These are phyloP conservation scores for Salticus scenicus DNA, from an alignment of 2,888 invertebrate genomes.

Conservation along the genomic window DNA sequence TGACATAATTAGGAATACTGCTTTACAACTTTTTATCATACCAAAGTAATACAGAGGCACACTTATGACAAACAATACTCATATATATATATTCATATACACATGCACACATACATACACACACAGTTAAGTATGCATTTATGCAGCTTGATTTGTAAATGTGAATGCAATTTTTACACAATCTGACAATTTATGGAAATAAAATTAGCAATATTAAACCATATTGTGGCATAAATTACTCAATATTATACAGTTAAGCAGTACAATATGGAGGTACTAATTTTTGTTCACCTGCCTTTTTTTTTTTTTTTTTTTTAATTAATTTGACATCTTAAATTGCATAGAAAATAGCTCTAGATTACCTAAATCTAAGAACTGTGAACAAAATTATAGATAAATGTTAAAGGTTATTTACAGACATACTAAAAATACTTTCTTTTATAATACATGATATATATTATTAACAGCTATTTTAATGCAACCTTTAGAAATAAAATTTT, in stretches of 20 bases:
- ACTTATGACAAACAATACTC: no score
- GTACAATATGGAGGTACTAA: background rate
- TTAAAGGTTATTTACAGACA: background rate
- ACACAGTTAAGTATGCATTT: constrained; percentile 6
- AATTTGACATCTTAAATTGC: constrained; percentile 1
- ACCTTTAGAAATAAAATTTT: no score
- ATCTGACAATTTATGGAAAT: no score
- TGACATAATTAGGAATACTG: constrained; percentile 44
- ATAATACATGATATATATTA: constrained; percentile 1
- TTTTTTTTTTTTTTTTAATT: background rate
- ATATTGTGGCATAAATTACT: no score
- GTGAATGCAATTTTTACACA: background rate
- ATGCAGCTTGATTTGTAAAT: background rate
- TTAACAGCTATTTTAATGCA: background rate
- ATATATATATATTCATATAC: background rate
- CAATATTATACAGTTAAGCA: no score
- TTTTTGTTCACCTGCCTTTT: background rate
- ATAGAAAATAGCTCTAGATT: background rate
- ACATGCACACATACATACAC: background rate
- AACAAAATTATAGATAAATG: background rate
- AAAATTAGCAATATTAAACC: no score
- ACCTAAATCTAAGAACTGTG: constrained; percentile 8
- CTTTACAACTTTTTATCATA: constrained; percentile 13
- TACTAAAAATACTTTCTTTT: constrained; percentile 9
- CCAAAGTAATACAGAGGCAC: background rate